These are phyloP conservation scores for Drosophila insularis DNA, from an alignment of 1,140 invertebrate species.

Conservation along the genomic window DNA sequence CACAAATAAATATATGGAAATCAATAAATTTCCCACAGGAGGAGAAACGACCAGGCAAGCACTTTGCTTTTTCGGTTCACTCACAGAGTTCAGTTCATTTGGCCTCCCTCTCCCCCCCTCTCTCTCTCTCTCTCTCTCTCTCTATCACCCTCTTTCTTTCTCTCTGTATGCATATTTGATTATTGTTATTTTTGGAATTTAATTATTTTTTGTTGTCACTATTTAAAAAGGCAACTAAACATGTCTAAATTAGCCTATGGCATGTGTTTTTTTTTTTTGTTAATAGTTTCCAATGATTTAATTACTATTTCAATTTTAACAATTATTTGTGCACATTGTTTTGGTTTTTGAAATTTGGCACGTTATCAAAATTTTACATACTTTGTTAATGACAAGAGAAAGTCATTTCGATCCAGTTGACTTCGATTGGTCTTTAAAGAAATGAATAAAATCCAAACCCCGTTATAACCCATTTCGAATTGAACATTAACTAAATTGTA, in stretches of 20 bases:
- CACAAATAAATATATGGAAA: constrained; percentile 80
- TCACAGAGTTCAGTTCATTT: constrained; percentile 54
- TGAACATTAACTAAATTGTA: neutral
- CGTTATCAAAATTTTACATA: no score
- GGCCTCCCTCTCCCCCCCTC: neutral
- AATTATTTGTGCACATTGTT: no score
- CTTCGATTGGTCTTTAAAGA: no score
- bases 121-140: neutral
- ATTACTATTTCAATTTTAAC: constrained; percentile 30
- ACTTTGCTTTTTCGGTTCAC: constrained; percentile 54
- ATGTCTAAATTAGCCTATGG: neutral
- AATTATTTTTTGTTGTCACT: constrained; percentile 69
- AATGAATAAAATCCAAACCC: neutral
- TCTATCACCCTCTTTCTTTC: constrained; percentile 1
- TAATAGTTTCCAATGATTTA: constrained; percentile 42
- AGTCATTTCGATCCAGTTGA: no score
- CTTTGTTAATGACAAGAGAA: no score
- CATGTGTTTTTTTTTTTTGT: neutral
- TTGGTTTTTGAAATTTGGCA: no score
- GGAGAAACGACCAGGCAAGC: neutral
- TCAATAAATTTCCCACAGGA: constrained; percentile 69
- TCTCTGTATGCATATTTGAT: constrained; percentile 20
- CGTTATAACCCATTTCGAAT: neutral
- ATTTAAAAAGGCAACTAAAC: constrained; percentile 51
- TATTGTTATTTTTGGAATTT: constrained; percentile 66